These are phyloP conservation scores for Limnephilus auricula DNA, from an alignment of 2,888 invertebrate genomes.

Conservation along the genomic window DNA sequence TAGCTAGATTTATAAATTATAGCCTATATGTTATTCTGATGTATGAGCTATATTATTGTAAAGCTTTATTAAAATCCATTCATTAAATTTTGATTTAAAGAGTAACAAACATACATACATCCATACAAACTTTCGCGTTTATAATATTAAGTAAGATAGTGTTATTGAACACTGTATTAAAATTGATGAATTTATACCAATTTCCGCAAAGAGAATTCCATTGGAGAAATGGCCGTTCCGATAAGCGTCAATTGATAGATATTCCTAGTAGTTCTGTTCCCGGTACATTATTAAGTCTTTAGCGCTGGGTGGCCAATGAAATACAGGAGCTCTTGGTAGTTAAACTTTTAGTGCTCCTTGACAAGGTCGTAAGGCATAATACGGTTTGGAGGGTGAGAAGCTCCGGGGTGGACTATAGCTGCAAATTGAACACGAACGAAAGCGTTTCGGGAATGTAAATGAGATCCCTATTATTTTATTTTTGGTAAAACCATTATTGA, in stretches of 20 bases:
- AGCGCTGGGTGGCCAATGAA: constrained; percentile 3
- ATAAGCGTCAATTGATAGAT: constrained; percentile 1
- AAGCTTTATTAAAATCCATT: too few species aligned
- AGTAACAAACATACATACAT: too few species aligned
- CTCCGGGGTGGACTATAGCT: background rate
- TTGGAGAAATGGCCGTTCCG: background rate
- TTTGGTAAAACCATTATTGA: background rate
- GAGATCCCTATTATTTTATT: background rate
- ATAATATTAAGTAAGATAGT: too few species aligned
- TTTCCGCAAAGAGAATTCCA: background rate
- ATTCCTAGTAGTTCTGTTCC: background rate
- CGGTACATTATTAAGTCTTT: background rate
- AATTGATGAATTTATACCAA: background rate
- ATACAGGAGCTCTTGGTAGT: background rate
- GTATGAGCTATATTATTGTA: too few species aligned
- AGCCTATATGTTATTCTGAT: too few species aligned
- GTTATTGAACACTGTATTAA: too few species aligned
- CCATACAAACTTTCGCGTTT: too few species aligned
- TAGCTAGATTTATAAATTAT: too few species aligned
- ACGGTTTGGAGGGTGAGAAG: background rate
- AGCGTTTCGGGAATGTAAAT: background rate
- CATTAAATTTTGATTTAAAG: too few species aligned
- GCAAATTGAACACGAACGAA: background rate
- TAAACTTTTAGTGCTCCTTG: constrained; percentile 6
- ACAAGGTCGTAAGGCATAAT: background rate